A percentile compares a stretch with the other conserved stretches of the same genome.
Conservation (phyloP, 2,797 vertebrate species). For the Anisognathus igniventris region DNA sequence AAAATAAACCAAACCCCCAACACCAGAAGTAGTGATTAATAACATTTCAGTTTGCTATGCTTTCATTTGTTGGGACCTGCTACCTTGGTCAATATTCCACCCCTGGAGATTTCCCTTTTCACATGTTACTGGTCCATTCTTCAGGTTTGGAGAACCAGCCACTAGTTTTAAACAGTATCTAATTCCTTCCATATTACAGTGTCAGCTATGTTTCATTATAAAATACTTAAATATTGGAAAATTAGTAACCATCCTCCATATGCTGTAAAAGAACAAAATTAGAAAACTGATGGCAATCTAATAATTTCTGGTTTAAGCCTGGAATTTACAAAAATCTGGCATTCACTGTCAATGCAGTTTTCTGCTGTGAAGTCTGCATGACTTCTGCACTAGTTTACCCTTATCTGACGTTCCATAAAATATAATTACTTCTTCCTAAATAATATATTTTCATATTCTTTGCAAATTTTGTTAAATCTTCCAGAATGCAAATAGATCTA, state of each 20-base stretch:
- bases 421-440: background rate
- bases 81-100: slow-evolving; percentile 33
- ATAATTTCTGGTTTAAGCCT: slow-evolving; percentile 42
- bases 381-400: background rate
- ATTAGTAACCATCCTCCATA: background rate
- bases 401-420: slow-evolving; percentile 4
- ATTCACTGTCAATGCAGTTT: background rate
- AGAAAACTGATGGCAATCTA: background rate
- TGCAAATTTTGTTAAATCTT: background rate
- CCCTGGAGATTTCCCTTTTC: slow-evolving; percentile 28
- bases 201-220: background rate
- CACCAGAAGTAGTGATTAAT: slow-evolving; percentile 21
- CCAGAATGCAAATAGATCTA: background rate
- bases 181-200: slow-evolving; percentile 16
- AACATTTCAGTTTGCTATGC: slow-evolving; percentile 10
- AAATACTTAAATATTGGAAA: slow-evolving; percentile 25
- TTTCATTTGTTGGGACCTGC: background rate
- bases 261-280: slow-evolving; percentile 21
- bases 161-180: background rate
- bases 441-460: background rate
- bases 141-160: background rate
- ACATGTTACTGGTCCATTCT: slow-evolving; percentile 12
- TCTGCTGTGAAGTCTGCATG: background rate
- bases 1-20: background rate
- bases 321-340: slow-evolving; percentile 11